phyloP scores from a whole-genome alignment of 1,140 invertebrate species.

The Tetranychus urticae region DNA sequence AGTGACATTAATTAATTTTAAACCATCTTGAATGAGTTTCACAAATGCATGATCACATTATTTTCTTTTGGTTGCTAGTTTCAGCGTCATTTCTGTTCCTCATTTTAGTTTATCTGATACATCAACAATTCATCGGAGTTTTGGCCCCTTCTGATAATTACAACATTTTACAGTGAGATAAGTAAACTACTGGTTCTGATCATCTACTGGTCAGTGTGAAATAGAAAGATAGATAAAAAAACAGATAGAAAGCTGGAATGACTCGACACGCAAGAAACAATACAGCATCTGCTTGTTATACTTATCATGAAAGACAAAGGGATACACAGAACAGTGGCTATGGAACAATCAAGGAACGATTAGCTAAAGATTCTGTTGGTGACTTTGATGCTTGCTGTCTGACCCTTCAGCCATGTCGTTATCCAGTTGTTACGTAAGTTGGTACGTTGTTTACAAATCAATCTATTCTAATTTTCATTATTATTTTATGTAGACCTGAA shows the following conservation, averaged over 20 bases:
- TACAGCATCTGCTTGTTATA: slow-evolving; percentile 92
- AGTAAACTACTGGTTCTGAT: not conserved
- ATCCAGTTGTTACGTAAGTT: slow-evolving; percentile 57
- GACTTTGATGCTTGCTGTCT: slow-evolving; percentile 95
- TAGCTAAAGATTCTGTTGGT: slow-evolving; percentile 91
- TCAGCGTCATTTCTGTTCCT: not conserved
- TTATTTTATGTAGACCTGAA: slow-evolving; percentile 35
- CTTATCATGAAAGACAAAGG: slow-evolving; percentile 92
- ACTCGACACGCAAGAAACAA: slow-evolving; percentile 89
- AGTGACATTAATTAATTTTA: too few relatives aligned
- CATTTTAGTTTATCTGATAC: not conserved
- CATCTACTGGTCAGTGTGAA: not conserved
- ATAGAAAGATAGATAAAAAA: not conserved
- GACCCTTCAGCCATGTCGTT: slow-evolving; percentile 80
- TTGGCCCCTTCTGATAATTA: not conserved
- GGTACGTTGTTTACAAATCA: too few relatives aligned
- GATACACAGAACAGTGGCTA: slow-evolving; percentile 51
- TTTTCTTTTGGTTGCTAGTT: not conserved
- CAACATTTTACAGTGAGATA: not conserved
- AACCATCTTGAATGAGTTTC: too few relatives aligned
- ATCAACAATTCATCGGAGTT: not conserved
- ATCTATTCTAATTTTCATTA: slow-evolving; percentile 5
- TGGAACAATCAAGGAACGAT: slow-evolving; percentile 30
- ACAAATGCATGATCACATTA: not conserved
- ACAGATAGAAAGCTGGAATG: slow-evolving; percentile 27